Evolutionary conservation across 2,888 invertebrate genomes (phyloP).

Genomic region (Drosophila sordidula): DNA sequence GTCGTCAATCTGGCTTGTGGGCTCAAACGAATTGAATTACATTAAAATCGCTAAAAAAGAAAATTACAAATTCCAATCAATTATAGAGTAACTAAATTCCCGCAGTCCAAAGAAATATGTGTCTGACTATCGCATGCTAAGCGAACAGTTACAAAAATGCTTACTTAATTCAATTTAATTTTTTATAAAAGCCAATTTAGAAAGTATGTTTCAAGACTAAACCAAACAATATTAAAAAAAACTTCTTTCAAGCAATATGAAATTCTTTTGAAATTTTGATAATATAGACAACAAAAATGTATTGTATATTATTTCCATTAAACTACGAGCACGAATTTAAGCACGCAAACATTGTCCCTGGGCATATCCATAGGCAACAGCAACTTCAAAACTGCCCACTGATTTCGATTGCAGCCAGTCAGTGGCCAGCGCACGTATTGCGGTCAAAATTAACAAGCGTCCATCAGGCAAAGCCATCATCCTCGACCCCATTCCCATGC

Average conservation of each 20-base stretch:
- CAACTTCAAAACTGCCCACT: conserved; percentile 22
- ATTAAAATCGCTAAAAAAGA: too few species aligned
- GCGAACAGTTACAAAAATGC: too few species aligned
- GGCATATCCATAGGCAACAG: conserved; percentile 7
- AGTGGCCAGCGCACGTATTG: conserved; percentile 58
- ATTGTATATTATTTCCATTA: conserved; percentile 15
- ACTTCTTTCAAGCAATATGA: not conserved
- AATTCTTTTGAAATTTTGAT: not conserved
- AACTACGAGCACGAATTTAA: conserved; percentile 23
- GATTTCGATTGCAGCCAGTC: conserved; percentile 48
- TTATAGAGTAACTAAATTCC: too few species aligned
- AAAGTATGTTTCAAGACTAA: not conserved
- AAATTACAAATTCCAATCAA: too few species aligned
- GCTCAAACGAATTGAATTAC: not conserved
- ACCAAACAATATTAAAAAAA: not conserved
- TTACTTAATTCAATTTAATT: not conserved
- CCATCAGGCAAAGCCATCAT: conserved; percentile 41
- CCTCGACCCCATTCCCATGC: not conserved
- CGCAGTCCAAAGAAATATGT: too few species aligned
- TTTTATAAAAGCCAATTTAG: not conserved
- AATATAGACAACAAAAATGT: conserved; percentile 9
- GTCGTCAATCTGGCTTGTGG: conserved; percentile 7
- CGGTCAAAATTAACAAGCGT: conserved; percentile 66
- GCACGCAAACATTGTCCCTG: conserved; percentile 6
- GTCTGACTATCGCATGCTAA: too few species aligned